A percentile compares a stretch with the other conserved stretches of the same genome.
Evolutionary conservation across 1,140 invertebrate genomes (phyloP).

Genomic region (Zaprionus taronus): DNA sequence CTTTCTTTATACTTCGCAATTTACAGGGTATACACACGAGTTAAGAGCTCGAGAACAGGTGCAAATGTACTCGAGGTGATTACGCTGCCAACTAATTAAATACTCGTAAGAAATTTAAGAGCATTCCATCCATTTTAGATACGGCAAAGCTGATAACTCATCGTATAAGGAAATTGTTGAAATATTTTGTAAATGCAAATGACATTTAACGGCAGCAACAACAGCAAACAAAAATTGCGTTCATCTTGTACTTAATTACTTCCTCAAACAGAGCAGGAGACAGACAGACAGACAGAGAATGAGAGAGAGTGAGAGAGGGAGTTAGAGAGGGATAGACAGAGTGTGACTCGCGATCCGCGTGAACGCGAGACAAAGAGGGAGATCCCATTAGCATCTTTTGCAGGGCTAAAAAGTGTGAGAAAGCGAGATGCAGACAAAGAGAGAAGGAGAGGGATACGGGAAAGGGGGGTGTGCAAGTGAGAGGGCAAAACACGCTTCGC

Average conservation of each 20-base stretch:
- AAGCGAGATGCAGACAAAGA: not conserved
- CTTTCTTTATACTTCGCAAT: too few relatives aligned
- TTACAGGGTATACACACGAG: not conserved
- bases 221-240: constrained; percentile 16
- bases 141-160: constrained; percentile 36
- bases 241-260: constrained; percentile 63
- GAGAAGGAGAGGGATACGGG: not conserved
- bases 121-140: constrained; percentile 34
- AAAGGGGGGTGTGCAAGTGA: not conserved
- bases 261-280: constrained; percentile 52
- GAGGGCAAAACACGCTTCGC: constrained; percentile 35
- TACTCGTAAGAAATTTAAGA: constrained; percentile 29
- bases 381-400: constrained; percentile 32
- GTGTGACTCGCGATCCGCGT: not conserved
- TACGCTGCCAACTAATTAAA: constrained; percentile 34
- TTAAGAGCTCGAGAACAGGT: constrained; percentile 20
- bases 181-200: constrained; percentile 64
- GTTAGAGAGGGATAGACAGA: not conserved
- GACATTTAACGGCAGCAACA: constrained; percentile 29
- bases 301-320: not conserved
- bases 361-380: not conserved
- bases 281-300: not conserved
- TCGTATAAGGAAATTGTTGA: constrained; percentile 54
- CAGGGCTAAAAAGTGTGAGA: constrained; percentile 13
- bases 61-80: constrained; percentile 24